Base-by-base conservation (phyloP, 2,888 invertebrate species). In the Stenchaetothrips biformis region DNA sequence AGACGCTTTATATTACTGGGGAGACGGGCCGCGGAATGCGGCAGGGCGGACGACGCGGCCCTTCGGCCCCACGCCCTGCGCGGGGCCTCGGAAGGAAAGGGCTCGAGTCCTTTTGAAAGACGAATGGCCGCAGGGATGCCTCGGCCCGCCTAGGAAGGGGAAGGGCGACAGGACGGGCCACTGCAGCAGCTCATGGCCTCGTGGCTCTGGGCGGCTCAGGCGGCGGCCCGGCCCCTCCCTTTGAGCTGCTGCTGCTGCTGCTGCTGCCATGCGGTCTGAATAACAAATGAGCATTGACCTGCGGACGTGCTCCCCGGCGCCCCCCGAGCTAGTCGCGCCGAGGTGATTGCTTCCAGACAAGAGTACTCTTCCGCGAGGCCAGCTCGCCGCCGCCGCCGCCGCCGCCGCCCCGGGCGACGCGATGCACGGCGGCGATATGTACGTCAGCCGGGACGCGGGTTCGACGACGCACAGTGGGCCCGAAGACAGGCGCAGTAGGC, bases 221-320 rank as follows among this genome's bases (percentile, higher is more conserved):
- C 67, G 67, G 59, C 67, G 53, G 53, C 67, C n/a, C 67, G 9
- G 53, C 21, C 67, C 18, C 21, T 21, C 21, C 67, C 25, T 37
- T 37, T 37, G 37, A 37, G 21, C 67, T 21, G 21, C 67, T 21
- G 67, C 67, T 62, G 18, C 62, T 21, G 21, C 67, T 7, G 21
- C 25, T 25, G 11, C 21, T 8, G 67, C 67, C 67, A 74, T 74
- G 67, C 67, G 67, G 67, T 74, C 25, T 74, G 67, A 74, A 74
- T 74, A 74, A 74, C 67, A 74, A 74, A 74, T 74, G 67, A 74
- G 67, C 67, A 74, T 74, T 74, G 67, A 74, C 67, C 67, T 74
- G 67, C 21, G 67, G 67, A 74, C 67, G 67, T 25, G 67, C 25
- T 37, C 37, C 25, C 9, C 67, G 11, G 18, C 37, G 18, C 53